Evolutionary conservation across 2,797 vertebrate genomes (phyloP).

Genomic region (Hafferia zeledoni): DNA sequence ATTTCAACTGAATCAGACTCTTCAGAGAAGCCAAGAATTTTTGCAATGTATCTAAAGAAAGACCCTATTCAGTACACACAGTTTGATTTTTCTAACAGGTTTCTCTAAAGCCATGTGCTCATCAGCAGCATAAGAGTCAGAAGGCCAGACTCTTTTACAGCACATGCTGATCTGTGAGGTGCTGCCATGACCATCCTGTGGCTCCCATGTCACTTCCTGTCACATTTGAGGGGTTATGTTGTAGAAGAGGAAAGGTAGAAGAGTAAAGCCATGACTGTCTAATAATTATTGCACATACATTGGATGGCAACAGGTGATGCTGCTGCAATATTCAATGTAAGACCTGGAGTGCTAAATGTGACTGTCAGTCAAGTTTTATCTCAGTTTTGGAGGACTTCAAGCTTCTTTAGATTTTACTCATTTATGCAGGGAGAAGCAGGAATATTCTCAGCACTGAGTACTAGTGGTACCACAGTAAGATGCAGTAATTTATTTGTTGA

Average conservation of each 20-base stretch:
- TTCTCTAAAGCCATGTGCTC: neutral
- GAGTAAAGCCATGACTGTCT: neutral
- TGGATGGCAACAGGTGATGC: neutral
- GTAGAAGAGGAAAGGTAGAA: neutral
- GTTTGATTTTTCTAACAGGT: neutral
- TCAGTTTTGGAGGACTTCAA: neutral
- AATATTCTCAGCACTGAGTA: neutral
- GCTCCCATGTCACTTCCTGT: neutral
- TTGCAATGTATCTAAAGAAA: neutral
- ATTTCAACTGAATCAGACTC: neutral
- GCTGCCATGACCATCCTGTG: neutral
- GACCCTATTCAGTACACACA: neutral
- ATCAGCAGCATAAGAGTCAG: neutral
- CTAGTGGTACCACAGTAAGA: neutral
- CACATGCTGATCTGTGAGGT: accelerated
- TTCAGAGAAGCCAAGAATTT: neutral
- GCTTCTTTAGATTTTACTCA: neutral
- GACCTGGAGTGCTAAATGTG: neutral
- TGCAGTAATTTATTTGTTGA: neutral
- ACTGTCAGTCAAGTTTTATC: neutral
- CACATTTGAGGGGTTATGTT: neutral
- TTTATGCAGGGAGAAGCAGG: neutral
- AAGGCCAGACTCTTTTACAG: neutral
- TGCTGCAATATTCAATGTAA: neutral
- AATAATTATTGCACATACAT: neutral